Conservation (phyloP, 2,113 vertebrate genomes). For the Ammospiza caudacuta region DNA sequence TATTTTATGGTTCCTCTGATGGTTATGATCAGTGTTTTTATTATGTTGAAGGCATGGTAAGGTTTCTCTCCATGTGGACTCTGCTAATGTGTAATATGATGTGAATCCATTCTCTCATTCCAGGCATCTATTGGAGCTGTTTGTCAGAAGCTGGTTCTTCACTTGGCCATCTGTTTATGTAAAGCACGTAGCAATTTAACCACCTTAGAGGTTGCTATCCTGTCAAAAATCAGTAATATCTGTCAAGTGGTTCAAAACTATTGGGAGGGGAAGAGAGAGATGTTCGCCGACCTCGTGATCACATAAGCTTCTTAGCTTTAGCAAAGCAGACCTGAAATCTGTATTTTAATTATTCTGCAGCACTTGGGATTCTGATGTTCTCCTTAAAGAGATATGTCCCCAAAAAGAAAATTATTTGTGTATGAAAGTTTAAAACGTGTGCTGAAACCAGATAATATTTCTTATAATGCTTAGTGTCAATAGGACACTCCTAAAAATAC, state of each 20-base stretch:
- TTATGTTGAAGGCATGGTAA: background rate
- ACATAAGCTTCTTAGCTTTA: conserved; percentile 57
- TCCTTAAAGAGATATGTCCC: background rate
- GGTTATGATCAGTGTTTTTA: background rate
- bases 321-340: conserved; percentile 54
- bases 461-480: background rate
- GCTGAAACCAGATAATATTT: background rate
- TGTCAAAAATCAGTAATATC: conserved; percentile 42
- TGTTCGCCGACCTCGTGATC: background rate
- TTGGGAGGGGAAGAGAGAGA: conserved; percentile 1
- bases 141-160: conserved; percentile 9
- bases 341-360: conserved; percentile 41
- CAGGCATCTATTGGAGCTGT: background rate
- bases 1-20: background rate
- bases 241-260: conserved; percentile 4
- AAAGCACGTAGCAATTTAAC: background rate
- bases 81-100: background rate
- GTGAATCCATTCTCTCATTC: background rate
- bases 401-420: background rate
- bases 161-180: conserved; percentile 33
- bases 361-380: background rate
- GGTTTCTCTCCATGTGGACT: background rate
- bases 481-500: background rate
- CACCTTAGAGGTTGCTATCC: background rate
- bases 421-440: background rate